Evolutionary conservation across 2,888 invertebrate species (phyloP).

Genomic region (Quadroppia sp.): DNA sequence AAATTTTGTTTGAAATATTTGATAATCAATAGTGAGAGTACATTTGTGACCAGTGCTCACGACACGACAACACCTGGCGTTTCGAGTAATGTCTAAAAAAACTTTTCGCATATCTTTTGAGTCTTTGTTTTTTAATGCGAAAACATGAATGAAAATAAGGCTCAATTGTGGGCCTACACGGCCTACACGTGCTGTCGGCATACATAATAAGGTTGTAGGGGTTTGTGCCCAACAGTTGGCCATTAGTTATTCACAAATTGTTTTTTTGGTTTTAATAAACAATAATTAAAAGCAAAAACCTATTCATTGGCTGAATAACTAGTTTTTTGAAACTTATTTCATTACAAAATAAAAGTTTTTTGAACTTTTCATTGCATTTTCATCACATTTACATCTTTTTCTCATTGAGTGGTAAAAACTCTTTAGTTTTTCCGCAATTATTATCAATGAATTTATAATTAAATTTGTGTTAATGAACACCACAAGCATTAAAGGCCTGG

Average conservation of each 20-base stretch:
- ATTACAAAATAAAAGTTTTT: not conserved
- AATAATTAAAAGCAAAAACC: too few relatives aligned
- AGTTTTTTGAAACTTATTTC: too few relatives aligned
- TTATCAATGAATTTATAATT: not conserved
- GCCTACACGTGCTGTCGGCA: not conserved
- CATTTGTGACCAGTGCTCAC: not conserved
- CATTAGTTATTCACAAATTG: constrained; percentile 12
- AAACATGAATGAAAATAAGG: too few relatives aligned
- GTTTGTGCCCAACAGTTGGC: constrained; percentile 27
- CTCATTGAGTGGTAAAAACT: not conserved
- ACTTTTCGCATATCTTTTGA: not conserved
- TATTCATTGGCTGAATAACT: too few relatives aligned
- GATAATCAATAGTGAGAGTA: not conserved
- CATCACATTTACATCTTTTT: constrained; percentile 9
- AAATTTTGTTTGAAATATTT: too few relatives aligned
- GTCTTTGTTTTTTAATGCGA: not conserved
- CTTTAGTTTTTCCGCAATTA: not conserved
- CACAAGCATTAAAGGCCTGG: too few relatives aligned
- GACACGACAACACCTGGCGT: not conserved
- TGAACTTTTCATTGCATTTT: not conserved
- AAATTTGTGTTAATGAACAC: too few relatives aligned
- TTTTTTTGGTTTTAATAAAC: too few relatives aligned
- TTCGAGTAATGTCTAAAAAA: not conserved
- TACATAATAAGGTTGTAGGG: constrained; percentile 19
- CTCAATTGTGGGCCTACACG: too few relatives aligned